These are phyloP conservation scores for Sorex fumeus DNA, from an alignment of 2,113 vertebrate genomes.

Conservation along the genomic window DNA sequence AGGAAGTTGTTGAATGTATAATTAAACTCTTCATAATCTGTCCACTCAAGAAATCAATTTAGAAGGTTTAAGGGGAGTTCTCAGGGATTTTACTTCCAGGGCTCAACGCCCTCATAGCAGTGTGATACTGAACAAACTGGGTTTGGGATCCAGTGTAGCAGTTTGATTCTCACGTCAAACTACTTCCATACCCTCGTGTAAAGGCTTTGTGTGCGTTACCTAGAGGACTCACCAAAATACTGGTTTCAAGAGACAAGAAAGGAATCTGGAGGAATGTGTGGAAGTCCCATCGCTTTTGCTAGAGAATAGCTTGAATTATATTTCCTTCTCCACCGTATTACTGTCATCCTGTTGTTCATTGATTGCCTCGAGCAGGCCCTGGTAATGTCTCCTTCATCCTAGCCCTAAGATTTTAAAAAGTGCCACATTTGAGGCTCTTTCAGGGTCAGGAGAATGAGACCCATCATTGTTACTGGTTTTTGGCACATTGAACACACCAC, in stretches of 20 bases:
- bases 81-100: not conserved
- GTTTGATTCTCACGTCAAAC: not conserved
- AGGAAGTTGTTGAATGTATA: not conserved
- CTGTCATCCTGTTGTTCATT: too few species aligned
- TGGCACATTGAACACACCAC: too few species aligned
- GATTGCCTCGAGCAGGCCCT: too few species aligned
- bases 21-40: not conserved
- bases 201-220: not conserved
- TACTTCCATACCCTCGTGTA: not conserved
- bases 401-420: too few species aligned
- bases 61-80: not conserved
- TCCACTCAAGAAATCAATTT: not conserved
- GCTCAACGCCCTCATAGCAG: too few species aligned
- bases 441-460: too few species aligned
- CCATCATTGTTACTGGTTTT: too few species aligned
- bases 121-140: not conserved
- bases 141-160: not conserved
- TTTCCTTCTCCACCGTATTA: not conserved
- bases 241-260: not conserved
- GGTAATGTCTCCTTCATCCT: too few species aligned
- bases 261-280: not conserved
- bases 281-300: not conserved
- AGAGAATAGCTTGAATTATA: slow-evolving; percentile 11
- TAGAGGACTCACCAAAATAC: not conserved
- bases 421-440: too few species aligned